Conservation (phyloP, 2,797 vertebrate genomes). For the Rhinophrynus dorsalis region DNA sequence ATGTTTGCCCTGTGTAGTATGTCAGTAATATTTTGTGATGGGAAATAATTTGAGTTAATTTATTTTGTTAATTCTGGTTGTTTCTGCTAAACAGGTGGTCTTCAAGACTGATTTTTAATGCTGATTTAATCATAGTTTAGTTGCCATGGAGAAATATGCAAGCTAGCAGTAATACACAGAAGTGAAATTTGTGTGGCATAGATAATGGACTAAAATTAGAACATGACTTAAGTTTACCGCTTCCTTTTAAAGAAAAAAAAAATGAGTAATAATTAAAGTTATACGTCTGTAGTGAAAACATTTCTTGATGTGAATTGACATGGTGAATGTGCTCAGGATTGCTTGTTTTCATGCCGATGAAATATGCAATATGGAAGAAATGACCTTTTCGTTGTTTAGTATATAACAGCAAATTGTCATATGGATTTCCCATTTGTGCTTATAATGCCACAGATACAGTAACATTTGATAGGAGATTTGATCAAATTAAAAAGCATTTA, state of each 20-base stretch:
- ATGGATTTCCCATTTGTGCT: constrained; percentile 47
- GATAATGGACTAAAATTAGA: constrained; percentile 84
- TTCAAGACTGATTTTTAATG: constrained; percentile 76
- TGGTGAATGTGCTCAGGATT: constrained; percentile 57
- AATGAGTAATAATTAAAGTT: constrained; percentile 43
- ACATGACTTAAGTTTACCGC: constrained; percentile 77
- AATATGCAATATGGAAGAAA: constrained; percentile 25
- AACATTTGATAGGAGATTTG: constrained; percentile 22
- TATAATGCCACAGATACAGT: background rate
- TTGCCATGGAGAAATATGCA: constrained; percentile 86
- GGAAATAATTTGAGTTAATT: background rate
- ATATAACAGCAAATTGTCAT: constrained; percentile 31
- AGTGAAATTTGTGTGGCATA: constrained; percentile 84
- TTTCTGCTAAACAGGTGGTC: constrained; percentile 81
- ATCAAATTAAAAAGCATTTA: constrained; percentile 48
- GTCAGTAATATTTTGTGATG: no score
- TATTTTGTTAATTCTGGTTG: constrained; percentile 76
- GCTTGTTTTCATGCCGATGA: constrained; percentile 52
- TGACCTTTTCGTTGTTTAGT: constrained; percentile 17
- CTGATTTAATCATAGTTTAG: constrained; percentile 85
- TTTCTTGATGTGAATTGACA: constrained; percentile 56
- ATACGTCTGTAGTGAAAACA: constrained; percentile 41
- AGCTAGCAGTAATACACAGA: constrained; percentile 82
- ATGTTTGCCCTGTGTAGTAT: no score
- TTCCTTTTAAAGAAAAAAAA: constrained; percentile 70